Percentiles rank a stretch among this genome's conserved stretches.
Conservation (phyloP, 2,113 vertebrate genomes). For the Stegostoma tigrinum region DNA sequence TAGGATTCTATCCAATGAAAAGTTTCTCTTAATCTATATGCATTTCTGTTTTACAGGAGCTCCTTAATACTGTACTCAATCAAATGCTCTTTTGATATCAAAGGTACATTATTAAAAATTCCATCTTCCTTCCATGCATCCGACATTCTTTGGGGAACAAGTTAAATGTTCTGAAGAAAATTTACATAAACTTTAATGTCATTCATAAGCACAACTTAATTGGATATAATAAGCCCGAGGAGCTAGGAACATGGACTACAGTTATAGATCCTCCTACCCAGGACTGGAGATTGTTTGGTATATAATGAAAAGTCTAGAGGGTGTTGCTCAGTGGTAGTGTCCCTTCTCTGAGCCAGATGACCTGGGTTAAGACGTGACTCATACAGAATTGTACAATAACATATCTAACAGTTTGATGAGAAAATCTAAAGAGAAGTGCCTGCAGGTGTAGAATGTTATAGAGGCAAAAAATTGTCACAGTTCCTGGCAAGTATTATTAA, state of each 20-base stretch:
- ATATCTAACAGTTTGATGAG: no score
- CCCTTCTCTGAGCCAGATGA: no score
- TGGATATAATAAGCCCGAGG: background rate
- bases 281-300: background rate
- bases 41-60: background rate
- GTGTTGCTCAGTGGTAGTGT: no score
- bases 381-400: no score
- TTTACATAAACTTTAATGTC: background rate
- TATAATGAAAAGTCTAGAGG: background rate
- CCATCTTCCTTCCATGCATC: background rate
- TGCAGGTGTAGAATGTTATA: background rate
- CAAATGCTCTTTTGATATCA: background rate
- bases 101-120: background rate
- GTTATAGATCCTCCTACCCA: background rate
- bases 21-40: no score
- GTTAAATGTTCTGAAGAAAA: background rate
- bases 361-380: no score
- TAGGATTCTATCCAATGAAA: background rate
- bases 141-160: background rate
- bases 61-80: background rate
- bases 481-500: background rate
- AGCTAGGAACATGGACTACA: background rate
- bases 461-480: background rate
- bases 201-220: background rate
- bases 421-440: background rate